Conservation (phyloP, 2,113 vertebrate species). For the Ailuropoda melanoleuca region DNA sequence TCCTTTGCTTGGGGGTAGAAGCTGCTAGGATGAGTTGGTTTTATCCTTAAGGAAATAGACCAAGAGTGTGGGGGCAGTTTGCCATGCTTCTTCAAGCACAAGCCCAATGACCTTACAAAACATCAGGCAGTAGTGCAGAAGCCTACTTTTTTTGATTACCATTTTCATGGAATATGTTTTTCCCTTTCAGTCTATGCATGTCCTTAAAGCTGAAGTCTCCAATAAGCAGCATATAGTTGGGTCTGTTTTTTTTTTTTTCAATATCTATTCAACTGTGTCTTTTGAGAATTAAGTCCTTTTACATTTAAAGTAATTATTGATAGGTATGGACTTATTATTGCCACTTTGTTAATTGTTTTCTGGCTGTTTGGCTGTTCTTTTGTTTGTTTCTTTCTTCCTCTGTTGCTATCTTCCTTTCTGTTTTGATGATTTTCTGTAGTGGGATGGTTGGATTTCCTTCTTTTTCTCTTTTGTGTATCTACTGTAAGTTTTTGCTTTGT, state of each 20-base stretch:
- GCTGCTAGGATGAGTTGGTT: background rate
- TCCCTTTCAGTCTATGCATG: background rate
- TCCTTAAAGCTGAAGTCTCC: background rate
- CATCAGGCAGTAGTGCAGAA: background rate
- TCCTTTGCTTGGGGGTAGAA: background rate
- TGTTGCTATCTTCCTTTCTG: background rate
- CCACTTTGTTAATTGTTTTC: background rate
- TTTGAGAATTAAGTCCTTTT: background rate
- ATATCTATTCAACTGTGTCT: background rate
- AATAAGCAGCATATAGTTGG: background rate
- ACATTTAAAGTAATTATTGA: background rate
- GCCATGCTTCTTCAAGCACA: background rate
- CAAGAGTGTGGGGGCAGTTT: constrained; percentile 1
- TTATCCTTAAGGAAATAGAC: constrained; percentile 9
- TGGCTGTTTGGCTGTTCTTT: background rate
- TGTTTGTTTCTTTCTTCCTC: background rate
- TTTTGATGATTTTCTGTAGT: background rate
- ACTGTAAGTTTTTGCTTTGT: background rate
- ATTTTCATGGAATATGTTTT: background rate
- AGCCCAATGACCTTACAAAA: constrained; percentile 34
- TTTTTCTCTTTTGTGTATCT: background rate
- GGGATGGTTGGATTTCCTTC: background rate
- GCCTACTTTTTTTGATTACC: background rate
- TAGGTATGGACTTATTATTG: background rate
- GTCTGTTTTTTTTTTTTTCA: background rate